Percentiles rank a stretch among this genome's conserved stretches.
phyloP scores from a whole-genome alignment of 2,888 invertebrate genomes.

The Incurvaria masculella region DNA sequence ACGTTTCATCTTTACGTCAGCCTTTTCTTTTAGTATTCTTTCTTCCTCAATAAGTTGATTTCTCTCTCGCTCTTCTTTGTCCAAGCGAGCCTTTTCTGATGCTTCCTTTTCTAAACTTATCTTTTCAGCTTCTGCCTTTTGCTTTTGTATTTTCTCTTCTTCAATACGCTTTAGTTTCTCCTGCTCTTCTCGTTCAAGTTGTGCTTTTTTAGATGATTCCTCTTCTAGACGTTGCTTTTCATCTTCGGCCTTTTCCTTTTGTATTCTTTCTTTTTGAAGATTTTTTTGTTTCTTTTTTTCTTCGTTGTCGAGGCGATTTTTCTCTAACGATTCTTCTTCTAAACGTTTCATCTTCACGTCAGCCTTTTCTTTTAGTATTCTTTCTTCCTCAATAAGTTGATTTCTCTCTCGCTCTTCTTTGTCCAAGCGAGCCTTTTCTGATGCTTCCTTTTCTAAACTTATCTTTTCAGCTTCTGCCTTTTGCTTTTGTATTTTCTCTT shows the following conservation, averaged over 20 bases:
- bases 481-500: too few relatives aligned
- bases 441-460: too few relatives aligned
- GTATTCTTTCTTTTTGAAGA: not conserved
- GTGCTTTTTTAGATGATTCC: slow-evolving; percentile 7
- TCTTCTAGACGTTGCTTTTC: slow-evolving; percentile 2
- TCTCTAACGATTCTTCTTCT: not conserved
- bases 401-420: slow-evolving; percentile 28
- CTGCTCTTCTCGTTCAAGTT: not conserved
- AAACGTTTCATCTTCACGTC: not conserved
- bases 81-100: slow-evolving; percentile 2
- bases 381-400: slow-evolving; percentile 9
- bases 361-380: too few relatives aligned
- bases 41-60: slow-evolving; percentile 9
- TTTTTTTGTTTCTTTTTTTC: slow-evolving; percentile 1
- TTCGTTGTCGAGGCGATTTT: not conserved
- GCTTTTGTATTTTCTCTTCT: not conserved
- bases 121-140: slow-evolving; percentile 5
- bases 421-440: too few relatives aligned
- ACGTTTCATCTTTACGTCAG: slow-evolving; percentile 2
- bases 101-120: slow-evolving; percentile 4
- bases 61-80: slow-evolving; percentile 9
- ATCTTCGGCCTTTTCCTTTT: not conserved
- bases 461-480: not conserved
- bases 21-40: slow-evolving; percentile 5
- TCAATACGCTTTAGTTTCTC: not conserved